Percentiles rank a stretch among this genome's conserved stretches.
phyloP scores from a whole-genome alignment of 64 coral and sea anemone species.

The Porites lutea region DNA sequence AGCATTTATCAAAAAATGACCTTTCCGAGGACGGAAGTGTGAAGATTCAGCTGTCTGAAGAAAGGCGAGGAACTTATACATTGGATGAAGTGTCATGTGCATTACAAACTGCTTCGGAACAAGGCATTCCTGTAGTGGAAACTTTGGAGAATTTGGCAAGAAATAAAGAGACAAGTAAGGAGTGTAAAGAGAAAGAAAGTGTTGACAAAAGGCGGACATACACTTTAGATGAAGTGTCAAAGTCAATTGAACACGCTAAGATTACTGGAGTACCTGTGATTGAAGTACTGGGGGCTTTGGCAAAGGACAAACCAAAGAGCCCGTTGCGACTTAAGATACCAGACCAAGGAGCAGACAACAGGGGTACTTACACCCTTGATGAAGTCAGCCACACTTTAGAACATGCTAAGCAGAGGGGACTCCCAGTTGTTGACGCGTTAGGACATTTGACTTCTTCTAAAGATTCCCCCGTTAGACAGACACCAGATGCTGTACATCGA shows the following conservation, averaged over 20 bases:
- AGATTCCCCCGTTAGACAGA: constrained; percentile 2
- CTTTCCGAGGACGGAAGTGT: background rate
- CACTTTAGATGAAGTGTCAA: constrained; percentile 81
- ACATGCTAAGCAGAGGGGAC: constrained; percentile 75
- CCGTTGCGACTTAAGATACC: background rate
- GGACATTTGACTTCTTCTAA: constrained; percentile 20
- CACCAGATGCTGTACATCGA: constrained; percentile 71
- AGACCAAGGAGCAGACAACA: constrained; percentile 1
- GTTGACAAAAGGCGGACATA: constrained; percentile 64
- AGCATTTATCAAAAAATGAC: constrained; percentile 52
- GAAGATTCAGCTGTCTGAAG: background rate
- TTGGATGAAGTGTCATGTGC: constrained; percentile 78
- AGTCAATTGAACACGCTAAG: constrained; percentile 81
- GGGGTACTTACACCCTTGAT: constrained; percentile 77
- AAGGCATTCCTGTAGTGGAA: constrained; percentile 73
- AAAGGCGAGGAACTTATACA: constrained; percentile 73
- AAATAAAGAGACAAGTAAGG: constrained; percentile 5
- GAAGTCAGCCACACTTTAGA: constrained; percentile 79
- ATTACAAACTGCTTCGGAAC: constrained; percentile 23
- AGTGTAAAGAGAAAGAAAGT: background rate
- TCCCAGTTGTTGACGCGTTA: constrained; percentile 81
- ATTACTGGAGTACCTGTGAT: constrained; percentile 81
- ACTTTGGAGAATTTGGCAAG: constrained; percentile 58
- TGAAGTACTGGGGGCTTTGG: constrained; percentile 64
- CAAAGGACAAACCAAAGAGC: constrained; percentile 5